Conservation (phyloP, 2,888 invertebrate species). For the Antheraea yamamai region DNA sequence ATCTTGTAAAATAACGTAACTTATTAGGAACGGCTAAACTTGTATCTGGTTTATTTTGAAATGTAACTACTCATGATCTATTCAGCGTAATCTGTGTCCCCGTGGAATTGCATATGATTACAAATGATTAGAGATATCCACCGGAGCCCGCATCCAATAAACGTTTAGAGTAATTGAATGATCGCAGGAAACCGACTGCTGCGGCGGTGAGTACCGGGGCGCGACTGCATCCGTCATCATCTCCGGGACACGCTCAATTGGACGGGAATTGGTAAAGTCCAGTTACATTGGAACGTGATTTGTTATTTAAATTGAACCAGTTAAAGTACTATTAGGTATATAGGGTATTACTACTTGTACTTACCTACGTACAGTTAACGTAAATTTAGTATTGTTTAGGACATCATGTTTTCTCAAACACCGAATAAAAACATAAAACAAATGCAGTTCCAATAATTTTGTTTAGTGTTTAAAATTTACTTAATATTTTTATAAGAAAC, state of each 20-base stretch:
- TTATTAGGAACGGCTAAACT: no score
- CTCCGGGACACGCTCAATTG: slow-evolving; percentile 62
- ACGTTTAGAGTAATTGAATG: slow-evolving; percentile 62
- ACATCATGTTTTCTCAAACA: not conserved
- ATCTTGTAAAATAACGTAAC: no score
- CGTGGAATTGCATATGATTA: slow-evolving; percentile 46
- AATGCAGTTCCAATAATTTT: no score
- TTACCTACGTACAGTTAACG: not conserved
- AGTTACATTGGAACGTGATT: slow-evolving; percentile 21
- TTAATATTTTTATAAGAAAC: no score
- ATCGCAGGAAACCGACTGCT: slow-evolving; percentile 66
- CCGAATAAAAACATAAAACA: no score
- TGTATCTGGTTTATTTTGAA: no score
- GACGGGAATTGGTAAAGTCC: slow-evolving; percentile 40
- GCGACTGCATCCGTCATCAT: slow-evolving; percentile 71
- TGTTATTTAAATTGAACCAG: slow-evolving; percentile 21
- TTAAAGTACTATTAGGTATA: slow-evolving; percentile 12
- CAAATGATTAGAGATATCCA: slow-evolving; percentile 39
- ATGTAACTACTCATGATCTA: not conserved
- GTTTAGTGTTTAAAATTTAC: no score
- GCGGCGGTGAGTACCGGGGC: slow-evolving; percentile 47
- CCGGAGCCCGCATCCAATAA: slow-evolving; percentile 46
- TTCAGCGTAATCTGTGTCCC: slow-evolving; percentile 46
- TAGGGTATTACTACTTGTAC: not conserved
- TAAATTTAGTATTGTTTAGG: not conserved